Evolutionary conservation across 1,140 invertebrate genomes (phyloP).

Genomic region (Lepidostoma basale): DNA sequence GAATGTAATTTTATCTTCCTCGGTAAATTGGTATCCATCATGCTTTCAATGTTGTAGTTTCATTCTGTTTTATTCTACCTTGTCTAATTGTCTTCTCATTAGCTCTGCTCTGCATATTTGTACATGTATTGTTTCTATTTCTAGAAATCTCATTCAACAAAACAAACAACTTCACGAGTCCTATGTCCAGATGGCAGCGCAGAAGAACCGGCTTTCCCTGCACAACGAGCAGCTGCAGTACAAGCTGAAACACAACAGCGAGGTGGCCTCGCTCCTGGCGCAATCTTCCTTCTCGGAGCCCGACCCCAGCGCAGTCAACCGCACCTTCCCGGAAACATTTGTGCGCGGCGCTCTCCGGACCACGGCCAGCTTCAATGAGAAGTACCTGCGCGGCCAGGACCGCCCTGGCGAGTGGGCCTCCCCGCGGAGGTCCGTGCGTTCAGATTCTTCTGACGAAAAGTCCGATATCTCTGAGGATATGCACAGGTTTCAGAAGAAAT

Average conservation of each 20-base stretch:
- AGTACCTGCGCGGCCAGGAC: constrained; percentile 32
- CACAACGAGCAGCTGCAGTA: constrained; percentile 88
- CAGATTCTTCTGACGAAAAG: constrained; percentile 32
- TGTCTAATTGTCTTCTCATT: too few relatives aligned
- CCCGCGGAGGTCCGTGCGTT: constrained; percentile 23
- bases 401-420: constrained; percentile 24
- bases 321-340: constrained; percentile 37
- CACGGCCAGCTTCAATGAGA: constrained; percentile 44
- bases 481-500: constrained; percentile 28
- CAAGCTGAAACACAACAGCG: constrained; percentile 78
- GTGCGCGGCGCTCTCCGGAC: constrained; percentile 29
- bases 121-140: too few relatives aligned
- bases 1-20: too few relatives aligned
- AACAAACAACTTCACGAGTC: constrained; percentile 74
- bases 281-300: not conserved
- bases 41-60: too few relatives aligned
- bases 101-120: not conserved
- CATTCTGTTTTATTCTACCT: too few relatives aligned
- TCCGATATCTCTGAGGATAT: constrained; percentile 12
- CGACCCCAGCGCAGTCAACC: constrained; percentile 25
- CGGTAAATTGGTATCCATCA: too few relatives aligned
- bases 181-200: constrained; percentile 73
- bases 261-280: constrained; percentile 59
- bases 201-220: constrained; percentile 76
- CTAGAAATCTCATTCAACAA: constrained; percentile 64